Percentiles rank a stretch among this genome's conserved stretches.
Evolutionary conservation across 2,888 invertebrate species (phyloP).

Genomic region (Tribolium freemani): DNA sequence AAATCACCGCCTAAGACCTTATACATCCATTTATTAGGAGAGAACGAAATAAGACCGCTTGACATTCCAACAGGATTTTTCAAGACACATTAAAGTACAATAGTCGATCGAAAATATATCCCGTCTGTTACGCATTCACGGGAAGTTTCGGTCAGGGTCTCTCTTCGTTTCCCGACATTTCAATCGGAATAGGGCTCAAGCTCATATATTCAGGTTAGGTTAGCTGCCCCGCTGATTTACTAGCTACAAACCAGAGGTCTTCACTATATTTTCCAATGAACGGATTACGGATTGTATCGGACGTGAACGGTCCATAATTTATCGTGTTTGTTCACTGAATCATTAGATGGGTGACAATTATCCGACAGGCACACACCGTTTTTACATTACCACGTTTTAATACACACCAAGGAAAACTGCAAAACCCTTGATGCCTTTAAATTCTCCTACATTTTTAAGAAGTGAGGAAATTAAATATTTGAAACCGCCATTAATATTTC

Average conservation of each 20-base stretch:
- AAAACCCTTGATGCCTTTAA: slow-evolving; percentile 36
- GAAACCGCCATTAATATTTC: slow-evolving; percentile 55
- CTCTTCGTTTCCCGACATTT: slow-evolving; percentile 41
- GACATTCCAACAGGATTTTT: slow-evolving; percentile 30
- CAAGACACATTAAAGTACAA: slow-evolving; percentile 31
- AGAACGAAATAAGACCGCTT: slow-evolving; percentile 20
- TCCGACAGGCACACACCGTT: slow-evolving; percentile 15
- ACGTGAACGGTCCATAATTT: slow-evolving; percentile 51
- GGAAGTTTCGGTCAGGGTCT: slow-evolving; percentile 29
- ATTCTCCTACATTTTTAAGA: slow-evolving; percentile 51
- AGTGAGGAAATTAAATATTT: slow-evolving; percentile 55
- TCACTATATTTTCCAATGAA: slow-evolving; percentile 61
- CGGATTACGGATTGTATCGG: slow-evolving; percentile 57
- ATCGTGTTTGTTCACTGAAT: slow-evolving; percentile 41
- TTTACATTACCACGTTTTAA: slow-evolving; percentile 8
- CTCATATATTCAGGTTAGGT: slow-evolving; percentile 60
- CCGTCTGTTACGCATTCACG: slow-evolving; percentile 31
- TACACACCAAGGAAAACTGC: slow-evolving; percentile 4
- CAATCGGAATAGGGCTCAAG: slow-evolving; percentile 47
- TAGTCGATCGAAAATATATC: slow-evolving; percentile 18
- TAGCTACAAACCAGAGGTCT: slow-evolving; percentile 57
- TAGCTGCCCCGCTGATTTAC: slow-evolving; percentile 58
- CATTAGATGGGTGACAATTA: slow-evolving; percentile 37
- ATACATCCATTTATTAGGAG: slow-evolving; percentile 15
- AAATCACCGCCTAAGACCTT: background rate